A percentile compares a stretch with the other conserved stretches of the same genome.
Evolutionary conservation across 2,888 invertebrate genomes (phyloP).

Genomic region (Clostera curtula): DNA sequence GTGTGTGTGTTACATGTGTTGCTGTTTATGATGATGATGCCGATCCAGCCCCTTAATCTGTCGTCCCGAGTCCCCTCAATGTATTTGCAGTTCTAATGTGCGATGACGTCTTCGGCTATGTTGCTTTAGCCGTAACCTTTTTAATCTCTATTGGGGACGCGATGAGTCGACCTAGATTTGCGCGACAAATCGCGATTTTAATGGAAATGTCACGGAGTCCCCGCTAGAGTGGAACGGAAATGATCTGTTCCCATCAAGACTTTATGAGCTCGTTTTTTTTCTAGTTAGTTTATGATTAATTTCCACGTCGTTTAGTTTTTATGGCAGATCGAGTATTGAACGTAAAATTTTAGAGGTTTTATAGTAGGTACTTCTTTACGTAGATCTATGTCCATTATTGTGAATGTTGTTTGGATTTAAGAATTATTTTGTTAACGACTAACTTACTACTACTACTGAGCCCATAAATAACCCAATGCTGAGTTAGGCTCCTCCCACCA

Average conservation of each 20-base stretch:
- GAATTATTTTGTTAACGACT: too few species aligned
- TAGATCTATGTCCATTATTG: too few species aligned
- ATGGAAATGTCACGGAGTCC: slow-evolving; percentile 16
- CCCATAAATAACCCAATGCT: too few species aligned
- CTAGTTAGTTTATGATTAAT: neutral
- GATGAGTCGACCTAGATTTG: slow-evolving; percentile 13
- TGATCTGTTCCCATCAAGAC: slow-evolving; percentile 6
- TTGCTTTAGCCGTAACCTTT: slow-evolving; percentile 22
- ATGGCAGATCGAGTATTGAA: too few species aligned
- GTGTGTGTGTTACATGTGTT: too few species aligned
- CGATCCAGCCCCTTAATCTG: too few species aligned
- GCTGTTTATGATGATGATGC: too few species aligned
- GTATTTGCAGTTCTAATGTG: slow-evolving; percentile 31
- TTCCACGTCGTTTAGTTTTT: neutral
- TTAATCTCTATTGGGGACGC: slow-evolving; percentile 27
- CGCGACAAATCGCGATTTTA: slow-evolving; percentile 11
- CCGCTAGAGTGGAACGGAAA: slow-evolving; percentile 2
- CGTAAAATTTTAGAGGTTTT: too few species aligned
- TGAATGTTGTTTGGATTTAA: too few species aligned
- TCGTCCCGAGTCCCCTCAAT: slow-evolving; percentile 22
- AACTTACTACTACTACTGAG: too few species aligned
- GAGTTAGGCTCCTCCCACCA: too few species aligned
- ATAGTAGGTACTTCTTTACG: too few species aligned
- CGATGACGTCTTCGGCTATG: slow-evolving; percentile 21
- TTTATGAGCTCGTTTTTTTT: slow-evolving; percentile 4